These are phyloP conservation scores for Alentia gelatinosa DNA, from an alignment of 2,888 invertebrate species.

Conservation along the genomic window DNA sequence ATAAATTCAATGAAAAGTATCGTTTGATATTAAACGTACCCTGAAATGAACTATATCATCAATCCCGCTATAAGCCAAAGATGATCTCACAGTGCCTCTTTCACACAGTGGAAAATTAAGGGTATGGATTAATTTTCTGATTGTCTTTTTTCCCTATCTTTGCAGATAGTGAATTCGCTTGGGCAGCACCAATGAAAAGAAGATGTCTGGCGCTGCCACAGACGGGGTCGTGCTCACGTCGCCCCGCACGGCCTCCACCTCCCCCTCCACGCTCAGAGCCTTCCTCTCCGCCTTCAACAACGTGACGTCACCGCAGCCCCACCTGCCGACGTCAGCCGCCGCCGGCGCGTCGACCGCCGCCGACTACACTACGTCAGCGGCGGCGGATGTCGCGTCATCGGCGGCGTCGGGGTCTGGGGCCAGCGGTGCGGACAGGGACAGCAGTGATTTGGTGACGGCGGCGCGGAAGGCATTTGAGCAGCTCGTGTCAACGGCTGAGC, in stretches of 20 bases:
- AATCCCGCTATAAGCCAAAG: no score
- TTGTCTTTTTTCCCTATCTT: no score
- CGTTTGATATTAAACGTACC: no score
- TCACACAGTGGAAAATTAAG: no score
- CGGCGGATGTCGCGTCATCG: background rate
- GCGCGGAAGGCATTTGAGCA: background rate
- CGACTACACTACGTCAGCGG: background rate
- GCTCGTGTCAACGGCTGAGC: background rate
- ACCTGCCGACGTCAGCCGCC: constrained; percentile 57
- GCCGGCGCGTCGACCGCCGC: background rate
- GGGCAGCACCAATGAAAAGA: constrained; percentile 32
- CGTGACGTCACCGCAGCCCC: constrained; percentile 33
- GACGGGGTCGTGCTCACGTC: background rate
- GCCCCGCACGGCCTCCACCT: background rate
- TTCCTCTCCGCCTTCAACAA: constrained; percentile 19
- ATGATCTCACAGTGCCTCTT: no score
- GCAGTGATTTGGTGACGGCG: background rate
- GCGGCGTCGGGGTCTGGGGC: background rate
- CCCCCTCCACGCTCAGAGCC: background rate
- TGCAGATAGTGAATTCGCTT: constrained; percentile 2
- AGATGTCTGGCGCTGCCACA: background rate
- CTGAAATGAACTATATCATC: no score
- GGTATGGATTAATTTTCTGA: no score
- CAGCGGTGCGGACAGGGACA: background rate
- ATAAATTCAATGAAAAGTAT: no score